Conservation (phyloP, 2,113 vertebrate species). For the Edolisoma coerulescens region DNA sequence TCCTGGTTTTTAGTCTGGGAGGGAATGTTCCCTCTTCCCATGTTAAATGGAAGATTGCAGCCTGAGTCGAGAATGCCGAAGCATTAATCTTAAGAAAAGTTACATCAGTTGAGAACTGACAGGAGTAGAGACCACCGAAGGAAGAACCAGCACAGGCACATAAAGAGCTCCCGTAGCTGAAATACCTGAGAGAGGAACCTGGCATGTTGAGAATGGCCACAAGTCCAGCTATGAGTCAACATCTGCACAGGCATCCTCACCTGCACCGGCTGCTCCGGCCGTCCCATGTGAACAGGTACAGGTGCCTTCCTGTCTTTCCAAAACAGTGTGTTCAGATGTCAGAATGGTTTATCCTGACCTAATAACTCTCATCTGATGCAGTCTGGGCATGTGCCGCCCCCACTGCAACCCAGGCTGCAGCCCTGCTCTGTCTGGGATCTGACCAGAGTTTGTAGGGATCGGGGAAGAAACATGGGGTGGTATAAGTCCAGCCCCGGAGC, state of each 20-base stretch:
- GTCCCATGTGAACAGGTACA: neutral
- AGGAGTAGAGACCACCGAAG: neutral
- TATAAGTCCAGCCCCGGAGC: neutral
- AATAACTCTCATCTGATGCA: neutral
- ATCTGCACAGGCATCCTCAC: neutral
- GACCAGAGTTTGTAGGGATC: fast-evolving
- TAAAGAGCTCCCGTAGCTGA: neutral
- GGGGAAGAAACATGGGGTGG: neutral
- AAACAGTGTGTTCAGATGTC: neutral
- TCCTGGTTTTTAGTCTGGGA: neutral
- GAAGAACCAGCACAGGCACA: neutral
- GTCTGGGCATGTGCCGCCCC: neutral
- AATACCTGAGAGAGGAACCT: neutral
- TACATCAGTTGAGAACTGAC: neutral
- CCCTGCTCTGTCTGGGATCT: neutral
- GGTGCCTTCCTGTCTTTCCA: neutral
- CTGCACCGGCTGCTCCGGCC: neutral
- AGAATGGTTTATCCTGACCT: neutral
- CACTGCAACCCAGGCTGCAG: neutral
- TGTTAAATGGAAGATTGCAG: neutral
- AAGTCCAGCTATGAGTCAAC: neutral
- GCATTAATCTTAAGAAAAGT: neutral
- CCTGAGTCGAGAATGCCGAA: neutral
- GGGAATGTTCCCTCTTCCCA: neutral
- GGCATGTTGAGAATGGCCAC: fast-evolving